Conservation (phyloP, 2,797 vertebrate species). For the Euthynnus affinis region DNA sequence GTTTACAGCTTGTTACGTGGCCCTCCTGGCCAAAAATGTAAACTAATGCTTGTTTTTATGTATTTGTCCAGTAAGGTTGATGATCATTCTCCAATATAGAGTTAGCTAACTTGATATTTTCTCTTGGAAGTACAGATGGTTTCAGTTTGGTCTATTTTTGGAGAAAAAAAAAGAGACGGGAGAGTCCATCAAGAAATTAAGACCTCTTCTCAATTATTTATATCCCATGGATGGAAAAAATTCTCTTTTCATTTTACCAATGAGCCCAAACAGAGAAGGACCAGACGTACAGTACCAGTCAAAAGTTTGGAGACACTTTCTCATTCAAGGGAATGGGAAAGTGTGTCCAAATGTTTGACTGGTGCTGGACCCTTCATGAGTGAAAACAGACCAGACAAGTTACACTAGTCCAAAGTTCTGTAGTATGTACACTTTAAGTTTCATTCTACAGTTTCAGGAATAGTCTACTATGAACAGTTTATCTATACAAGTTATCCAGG, state of each 20-base stretch:
- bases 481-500: constrained; percentile 8
- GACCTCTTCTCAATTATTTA: constrained; percentile 39
- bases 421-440: background rate
- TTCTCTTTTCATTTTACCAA: background rate
- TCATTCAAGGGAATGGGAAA: too few species aligned
- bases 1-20: background rate
- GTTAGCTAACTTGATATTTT: background rate
- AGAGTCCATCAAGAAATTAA: constrained; percentile 10
- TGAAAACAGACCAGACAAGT: constrained; percentile 23
- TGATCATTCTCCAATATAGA: background rate
- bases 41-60: too few species aligned
- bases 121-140: background rate
- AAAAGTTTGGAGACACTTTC: too few species aligned
- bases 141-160: constrained; percentile 34
- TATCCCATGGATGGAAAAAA: constrained; percentile 14
- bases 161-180: background rate
- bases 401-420: constrained; percentile 1
- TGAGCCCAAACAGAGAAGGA: background rate
- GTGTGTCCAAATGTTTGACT: too few species aligned
- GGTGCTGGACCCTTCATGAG: background rate
- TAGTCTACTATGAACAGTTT: constrained; percentile 9
- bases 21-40: background rate
- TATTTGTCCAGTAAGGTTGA: background rate
- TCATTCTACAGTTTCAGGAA: background rate
- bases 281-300: too few species aligned